phyloP scores from a whole-genome alignment of 2,888 invertebrate genomes.

The Aleiodes alternator region DNA sequence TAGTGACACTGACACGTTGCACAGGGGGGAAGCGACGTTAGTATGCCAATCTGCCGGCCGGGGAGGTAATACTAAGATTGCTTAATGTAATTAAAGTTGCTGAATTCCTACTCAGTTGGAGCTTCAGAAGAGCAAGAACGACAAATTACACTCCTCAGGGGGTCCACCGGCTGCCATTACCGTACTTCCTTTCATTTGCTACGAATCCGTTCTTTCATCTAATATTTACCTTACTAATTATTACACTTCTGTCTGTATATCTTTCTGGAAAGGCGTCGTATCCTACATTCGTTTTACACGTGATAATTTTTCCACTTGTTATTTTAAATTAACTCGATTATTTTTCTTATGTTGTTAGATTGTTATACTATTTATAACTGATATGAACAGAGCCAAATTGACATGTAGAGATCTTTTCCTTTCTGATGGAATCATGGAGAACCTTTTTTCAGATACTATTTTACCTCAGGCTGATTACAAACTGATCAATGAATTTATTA shows the following conservation, averaged over 20 bases:
- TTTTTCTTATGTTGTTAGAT: constrained; percentile 75
- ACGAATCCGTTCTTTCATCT: no score
- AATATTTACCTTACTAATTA: no score
- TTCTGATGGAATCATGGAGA: constrained; percentile 90
- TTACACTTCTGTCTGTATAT: no score
- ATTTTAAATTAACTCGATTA: not conserved
- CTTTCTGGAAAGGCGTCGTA: not conserved
- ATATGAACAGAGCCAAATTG: constrained; percentile 87
- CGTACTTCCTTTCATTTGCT: no score
- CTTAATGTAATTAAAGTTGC: constrained; percentile 64
- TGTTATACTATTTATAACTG: constrained; percentile 86
- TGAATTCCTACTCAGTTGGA: not conserved
- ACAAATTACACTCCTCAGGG: not conserved
- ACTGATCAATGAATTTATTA: constrained; percentile 79
- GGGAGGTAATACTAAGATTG: constrained; percentile 79
- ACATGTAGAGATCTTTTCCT: constrained; percentile 90
- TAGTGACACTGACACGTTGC: constrained; percentile 90
- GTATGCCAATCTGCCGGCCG: constrained; percentile 83
- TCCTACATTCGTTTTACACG: not conserved
- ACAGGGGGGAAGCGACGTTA: constrained; percentile 88
- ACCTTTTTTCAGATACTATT: constrained; percentile 91
- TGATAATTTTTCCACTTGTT: not conserved
- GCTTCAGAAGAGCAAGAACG: not conserved
- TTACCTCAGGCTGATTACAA: no score
- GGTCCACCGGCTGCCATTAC: not conserved